phyloP scores from a whole-genome alignment of 2,797 vertebrate genomes.

The Streptopelia turtur region DNA sequence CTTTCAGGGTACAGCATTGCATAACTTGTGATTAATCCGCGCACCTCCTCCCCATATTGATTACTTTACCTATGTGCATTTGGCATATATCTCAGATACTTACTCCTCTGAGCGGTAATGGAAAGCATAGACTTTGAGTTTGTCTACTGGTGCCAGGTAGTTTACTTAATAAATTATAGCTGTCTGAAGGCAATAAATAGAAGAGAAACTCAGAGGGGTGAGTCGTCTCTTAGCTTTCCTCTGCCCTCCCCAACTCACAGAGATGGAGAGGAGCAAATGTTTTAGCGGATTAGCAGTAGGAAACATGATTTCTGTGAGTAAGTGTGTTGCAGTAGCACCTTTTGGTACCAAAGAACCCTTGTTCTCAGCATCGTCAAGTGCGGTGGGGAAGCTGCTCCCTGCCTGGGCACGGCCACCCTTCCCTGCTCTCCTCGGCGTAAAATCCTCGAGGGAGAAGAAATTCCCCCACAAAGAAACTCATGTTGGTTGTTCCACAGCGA shows the following conservation, averaged over 20 bases:
- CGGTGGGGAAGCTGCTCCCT: constrained; percentile 21
- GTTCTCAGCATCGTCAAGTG: constrained; percentile 36
- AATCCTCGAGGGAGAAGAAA: neutral
- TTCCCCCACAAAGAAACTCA: rapidly evolving
- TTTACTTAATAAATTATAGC: constrained; percentile 75
- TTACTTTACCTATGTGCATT: constrained; percentile 56
- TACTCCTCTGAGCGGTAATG: constrained; percentile 65
- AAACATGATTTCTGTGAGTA: constrained; percentile 24
- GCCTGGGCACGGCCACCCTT: neutral
- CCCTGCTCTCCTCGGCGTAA: neutral
- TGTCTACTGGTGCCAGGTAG: constrained; percentile 60
- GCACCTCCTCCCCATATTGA: constrained; percentile 65
- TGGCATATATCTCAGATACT: constrained; percentile 53
- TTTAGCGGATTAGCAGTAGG: neutral
- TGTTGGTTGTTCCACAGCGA: neutral
- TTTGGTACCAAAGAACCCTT: constrained; percentile 49
- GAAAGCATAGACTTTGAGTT: constrained; percentile 61
- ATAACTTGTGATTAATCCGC: constrained; percentile 66
- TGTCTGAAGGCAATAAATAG: constrained; percentile 55
- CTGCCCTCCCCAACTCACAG: neutral
- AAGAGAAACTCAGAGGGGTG: constrained; percentile 34
- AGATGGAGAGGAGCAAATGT: neutral
- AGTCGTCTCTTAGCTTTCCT: neutral
- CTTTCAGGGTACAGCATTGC: constrained; percentile 25
- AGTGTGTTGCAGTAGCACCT: constrained; percentile 36